Evolutionary conservation across 23 tunicate genomes (phyloP).

Genomic region (Ciona savignyi): DNA sequence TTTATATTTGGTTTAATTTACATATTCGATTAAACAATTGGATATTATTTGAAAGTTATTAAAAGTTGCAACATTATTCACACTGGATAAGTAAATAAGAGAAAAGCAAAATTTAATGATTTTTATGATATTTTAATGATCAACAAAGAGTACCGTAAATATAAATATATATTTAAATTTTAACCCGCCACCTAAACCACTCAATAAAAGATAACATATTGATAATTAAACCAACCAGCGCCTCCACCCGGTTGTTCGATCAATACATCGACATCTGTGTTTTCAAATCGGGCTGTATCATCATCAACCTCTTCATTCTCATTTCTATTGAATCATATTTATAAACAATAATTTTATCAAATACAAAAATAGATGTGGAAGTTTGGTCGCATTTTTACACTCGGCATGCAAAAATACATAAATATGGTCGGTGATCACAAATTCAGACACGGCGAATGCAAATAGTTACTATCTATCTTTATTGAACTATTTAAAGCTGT

Average conservation of each 20-base stretch:
- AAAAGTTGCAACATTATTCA: no score
- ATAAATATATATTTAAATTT: no score
- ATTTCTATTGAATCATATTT: neutral
- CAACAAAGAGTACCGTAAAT: no score
- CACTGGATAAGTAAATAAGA: no score
- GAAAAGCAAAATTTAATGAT: no score
- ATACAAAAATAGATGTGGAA: neutral
- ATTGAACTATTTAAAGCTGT: no score
- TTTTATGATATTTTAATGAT: no score
- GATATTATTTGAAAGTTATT: no score
- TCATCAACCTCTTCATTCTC: neutral
- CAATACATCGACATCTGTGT: constrained; percentile 7
- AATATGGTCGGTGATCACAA: no score
- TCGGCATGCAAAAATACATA: neutral
- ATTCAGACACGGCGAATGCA: neutral
- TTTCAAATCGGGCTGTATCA: neutral
- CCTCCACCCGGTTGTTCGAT: neutral
- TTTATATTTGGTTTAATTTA: no score
- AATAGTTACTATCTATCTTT: neutral
- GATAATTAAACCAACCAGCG: neutral
- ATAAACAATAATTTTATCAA: neutral
- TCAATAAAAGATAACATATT: no score
- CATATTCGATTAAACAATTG: no score
- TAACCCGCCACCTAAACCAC: neutral
- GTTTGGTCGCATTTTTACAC: neutral